Evolutionary conservation across 2,888 invertebrate genomes (phyloP).

Genomic region (Himalopsyche japonica): DNA sequence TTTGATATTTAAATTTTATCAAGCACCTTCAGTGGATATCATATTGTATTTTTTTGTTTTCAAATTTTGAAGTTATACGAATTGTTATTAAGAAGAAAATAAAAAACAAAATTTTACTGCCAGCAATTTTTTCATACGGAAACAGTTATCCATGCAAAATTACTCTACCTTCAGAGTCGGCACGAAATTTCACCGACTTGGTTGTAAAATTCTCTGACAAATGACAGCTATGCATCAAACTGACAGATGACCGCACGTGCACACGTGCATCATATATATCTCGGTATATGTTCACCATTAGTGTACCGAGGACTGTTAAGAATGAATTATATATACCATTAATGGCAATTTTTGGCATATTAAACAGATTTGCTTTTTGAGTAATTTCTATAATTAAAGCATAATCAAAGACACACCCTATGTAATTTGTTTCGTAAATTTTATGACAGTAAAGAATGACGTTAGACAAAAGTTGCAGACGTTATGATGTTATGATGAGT

Average conservation of each 20-base stretch:
- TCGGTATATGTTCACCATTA: neutral
- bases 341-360: neutral
- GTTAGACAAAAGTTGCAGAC: no score
- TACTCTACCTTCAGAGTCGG: neutral
- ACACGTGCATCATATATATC: neutral
- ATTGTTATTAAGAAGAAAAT: neutral
- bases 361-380: neutral
- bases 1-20: no score
- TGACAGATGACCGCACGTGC: neutral
- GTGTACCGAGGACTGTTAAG: neutral
- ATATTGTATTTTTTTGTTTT: no score
- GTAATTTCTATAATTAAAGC: neutral
- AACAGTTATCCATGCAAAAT: neutral
- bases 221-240: neutral
- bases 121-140: neutral
- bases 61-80: no score
- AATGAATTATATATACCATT: neutral
- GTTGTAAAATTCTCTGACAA: neutral
- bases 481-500: no score
- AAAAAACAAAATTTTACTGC: neutral
- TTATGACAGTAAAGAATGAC: neutral
- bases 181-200: neutral
- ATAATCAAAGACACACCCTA: neutral
- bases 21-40: no score
- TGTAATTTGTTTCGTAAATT: neutral